These are phyloP conservation scores for Tinamus major DNA, from an alignment of 2,797 vertebrate species.

Conservation along the genomic window DNA sequence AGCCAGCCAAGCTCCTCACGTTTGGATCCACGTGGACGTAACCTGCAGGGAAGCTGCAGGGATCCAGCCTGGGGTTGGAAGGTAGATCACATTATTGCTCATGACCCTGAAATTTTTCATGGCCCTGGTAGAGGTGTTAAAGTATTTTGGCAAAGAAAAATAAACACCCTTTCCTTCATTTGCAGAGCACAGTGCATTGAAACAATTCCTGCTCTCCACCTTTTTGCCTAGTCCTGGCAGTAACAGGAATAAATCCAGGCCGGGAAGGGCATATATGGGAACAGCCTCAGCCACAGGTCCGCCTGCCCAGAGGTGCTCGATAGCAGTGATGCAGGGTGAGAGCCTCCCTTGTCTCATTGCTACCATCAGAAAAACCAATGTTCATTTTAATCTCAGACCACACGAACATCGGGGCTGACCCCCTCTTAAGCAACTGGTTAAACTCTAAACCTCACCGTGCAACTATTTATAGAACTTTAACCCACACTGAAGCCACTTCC, in stretches of 20 bases:
- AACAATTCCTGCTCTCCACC: accelerated
- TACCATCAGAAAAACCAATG: neutral
- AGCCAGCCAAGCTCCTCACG: accelerated
- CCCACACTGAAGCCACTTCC: neutral
- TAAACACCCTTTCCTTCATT: neutral
- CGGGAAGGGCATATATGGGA: neutral
- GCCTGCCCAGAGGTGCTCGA: neutral
- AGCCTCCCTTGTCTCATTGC: neutral
- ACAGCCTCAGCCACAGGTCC: neutral
- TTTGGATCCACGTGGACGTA: neutral
- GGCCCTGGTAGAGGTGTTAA: neutral
- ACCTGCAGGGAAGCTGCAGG: neutral
- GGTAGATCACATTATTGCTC: neutral
- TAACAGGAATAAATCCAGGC: neutral
- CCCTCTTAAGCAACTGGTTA: neutral
- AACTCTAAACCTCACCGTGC: neutral
- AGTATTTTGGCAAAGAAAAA: neutral
- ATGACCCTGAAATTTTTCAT: neutral
- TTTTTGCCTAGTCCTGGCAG: neutral
- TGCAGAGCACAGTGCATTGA: neutral
- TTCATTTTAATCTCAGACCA: neutral
- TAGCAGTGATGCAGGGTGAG: neutral
- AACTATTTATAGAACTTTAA: neutral
- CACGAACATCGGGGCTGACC: neutral
- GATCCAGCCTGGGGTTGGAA: neutral